phyloP scores from a whole-genome alignment of 2,113 vertebrate genomes.

The Oceanites oceanicus region DNA sequence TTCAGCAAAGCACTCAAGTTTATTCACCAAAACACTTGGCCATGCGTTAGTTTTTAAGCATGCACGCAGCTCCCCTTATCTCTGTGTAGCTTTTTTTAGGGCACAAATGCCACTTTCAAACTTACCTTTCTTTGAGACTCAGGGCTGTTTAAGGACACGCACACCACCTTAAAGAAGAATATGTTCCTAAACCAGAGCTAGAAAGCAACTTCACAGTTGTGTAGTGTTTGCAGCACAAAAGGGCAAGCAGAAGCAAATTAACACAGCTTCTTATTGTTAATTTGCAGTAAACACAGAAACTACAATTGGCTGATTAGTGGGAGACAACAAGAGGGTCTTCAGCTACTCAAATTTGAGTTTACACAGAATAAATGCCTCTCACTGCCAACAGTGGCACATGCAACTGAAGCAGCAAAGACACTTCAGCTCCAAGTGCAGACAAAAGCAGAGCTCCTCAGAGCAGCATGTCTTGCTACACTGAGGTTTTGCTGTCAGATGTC shows the following conservation, averaged over 20 bases:
- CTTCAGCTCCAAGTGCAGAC: neutral
- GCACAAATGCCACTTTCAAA: neutral
- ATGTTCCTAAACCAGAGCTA: neutral
- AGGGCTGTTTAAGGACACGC: neutral
- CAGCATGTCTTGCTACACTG: rapidly evolving
- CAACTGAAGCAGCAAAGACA: neutral
- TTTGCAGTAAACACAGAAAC: neutral
- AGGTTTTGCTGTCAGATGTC: neutral
- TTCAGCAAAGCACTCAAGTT: neutral
- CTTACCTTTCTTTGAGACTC: neutral
- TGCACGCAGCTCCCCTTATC: neutral
- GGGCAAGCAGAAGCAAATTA: neutral
- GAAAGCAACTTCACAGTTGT: neutral
- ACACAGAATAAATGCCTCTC: neutral
- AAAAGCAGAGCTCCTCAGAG: neutral
- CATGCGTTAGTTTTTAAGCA: neutral
- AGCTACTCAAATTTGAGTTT: neutral
- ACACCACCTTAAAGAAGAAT: neutral
- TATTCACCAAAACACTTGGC: neutral
- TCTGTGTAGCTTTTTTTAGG: neutral
- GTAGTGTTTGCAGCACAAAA: neutral
- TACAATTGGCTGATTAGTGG: neutral
- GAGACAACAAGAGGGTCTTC: neutral
- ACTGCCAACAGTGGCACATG: neutral
- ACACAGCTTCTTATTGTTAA: neutral